These are phyloP conservation scores for Centropristis striata DNA, from an alignment of 2,113 vertebrate genomes.

Conservation along the genomic window DNA sequence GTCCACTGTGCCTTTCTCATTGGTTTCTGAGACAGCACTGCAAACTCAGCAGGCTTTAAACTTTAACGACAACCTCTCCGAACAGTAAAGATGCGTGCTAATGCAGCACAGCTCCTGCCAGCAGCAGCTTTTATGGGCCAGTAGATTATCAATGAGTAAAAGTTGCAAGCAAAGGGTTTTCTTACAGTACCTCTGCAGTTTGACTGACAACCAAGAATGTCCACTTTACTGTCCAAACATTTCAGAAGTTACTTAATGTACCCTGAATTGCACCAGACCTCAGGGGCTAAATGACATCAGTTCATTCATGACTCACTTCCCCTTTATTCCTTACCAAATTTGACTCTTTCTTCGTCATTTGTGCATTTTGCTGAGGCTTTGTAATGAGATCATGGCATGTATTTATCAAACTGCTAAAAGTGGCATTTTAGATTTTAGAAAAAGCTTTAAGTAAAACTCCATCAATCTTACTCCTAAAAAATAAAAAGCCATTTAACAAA, in stretches of 20 bases:
- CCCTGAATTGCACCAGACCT: constrained; percentile 41
- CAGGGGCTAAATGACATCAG: constrained; percentile 77
- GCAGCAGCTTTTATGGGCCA: constrained; percentile 39
- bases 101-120: constrained; percentile 55
- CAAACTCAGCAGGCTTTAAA: constrained; percentile 69
- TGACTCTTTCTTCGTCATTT: background rate
- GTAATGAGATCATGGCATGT: background rate
- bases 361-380: background rate
- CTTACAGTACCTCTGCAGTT: constrained; percentile 10
- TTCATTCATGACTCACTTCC: constrained; percentile 50
- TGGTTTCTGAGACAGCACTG: constrained; percentile 44
- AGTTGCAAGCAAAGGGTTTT: constrained; percentile 36
- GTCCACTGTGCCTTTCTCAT: constrained; percentile 30
- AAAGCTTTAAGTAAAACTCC: background rate
- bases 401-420: background rate
- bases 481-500: background rate
- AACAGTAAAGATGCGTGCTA: constrained; percentile 42
- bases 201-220: constrained; percentile 43
- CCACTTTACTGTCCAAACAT: constrained; percentile 42
- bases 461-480: background rate
- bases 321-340: background rate
- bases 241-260: constrained; percentile 83
- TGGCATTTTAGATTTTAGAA: background rate
- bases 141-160: constrained; percentile 52
- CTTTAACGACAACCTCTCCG: constrained; percentile 58